These are phyloP conservation scores for Bombus soroeensis DNA, from an alignment of 1,140 invertebrate genomes.

Conservation along the genomic window DNA sequence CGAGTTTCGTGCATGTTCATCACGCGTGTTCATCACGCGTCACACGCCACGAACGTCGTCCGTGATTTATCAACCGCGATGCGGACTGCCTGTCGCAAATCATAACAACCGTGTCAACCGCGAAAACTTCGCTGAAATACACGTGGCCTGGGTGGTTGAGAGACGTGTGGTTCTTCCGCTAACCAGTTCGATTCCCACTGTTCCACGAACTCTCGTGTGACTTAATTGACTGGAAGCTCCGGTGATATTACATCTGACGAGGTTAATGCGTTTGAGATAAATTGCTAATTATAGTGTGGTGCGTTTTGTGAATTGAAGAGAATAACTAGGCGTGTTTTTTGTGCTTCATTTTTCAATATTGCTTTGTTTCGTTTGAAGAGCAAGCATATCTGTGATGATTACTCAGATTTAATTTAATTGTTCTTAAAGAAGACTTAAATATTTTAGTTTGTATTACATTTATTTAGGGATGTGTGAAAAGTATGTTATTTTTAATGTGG, in stretches of 20 bases:
- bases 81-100: conserved; percentile 35
- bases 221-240: not conserved
- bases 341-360: no score
- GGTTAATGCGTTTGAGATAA: no score
- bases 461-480: no score
- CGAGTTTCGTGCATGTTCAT: not conserved
- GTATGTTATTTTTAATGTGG: no score
- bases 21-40: conserved; percentile 47
- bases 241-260: not conserved
- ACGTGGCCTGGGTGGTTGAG: not conserved
- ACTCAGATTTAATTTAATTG: no score
- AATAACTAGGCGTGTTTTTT: no score
- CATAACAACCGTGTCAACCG: conserved; percentile 49
- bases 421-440: no score
- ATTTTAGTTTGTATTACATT: no score
- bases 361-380: no score
- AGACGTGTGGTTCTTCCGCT: not conserved
- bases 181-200: not conserved
- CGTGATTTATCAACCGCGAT: conserved; percentile 54
- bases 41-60: conserved; percentile 14
- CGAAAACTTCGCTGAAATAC: conserved; percentile 24
- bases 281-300: not conserved
- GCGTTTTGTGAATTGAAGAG: not conserved
- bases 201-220: not conserved
- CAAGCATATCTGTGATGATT: no score